These are phyloP conservation scores for Atractosteus spatula DNA, from an alignment of 2,113 vertebrate species.

Conservation along the genomic window DNA sequence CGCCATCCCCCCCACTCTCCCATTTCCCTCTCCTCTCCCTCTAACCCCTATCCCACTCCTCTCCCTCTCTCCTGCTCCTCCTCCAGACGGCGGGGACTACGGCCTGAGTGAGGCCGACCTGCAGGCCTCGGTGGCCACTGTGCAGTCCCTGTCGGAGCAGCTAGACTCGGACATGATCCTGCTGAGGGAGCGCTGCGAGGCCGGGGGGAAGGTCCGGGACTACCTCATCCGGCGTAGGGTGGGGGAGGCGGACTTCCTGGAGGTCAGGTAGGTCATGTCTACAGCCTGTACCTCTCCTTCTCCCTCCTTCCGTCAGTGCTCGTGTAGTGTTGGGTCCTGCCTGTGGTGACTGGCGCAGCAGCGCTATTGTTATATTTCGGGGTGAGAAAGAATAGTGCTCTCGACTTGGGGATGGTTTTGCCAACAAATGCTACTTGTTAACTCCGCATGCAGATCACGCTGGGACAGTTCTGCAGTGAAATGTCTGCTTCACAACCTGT, in stretches of 20 bases:
- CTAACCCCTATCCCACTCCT: neutral
- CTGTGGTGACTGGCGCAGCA: no score
- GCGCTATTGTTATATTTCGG: no score
- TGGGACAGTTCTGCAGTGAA: no score
- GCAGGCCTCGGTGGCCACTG: constrained; percentile 90
- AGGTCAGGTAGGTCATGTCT: constrained; percentile 84
- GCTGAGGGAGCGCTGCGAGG: constrained; percentile 84
- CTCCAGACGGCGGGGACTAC: constrained; percentile 88
- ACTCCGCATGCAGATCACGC: no score
- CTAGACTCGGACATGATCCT: constrained; percentile 88
- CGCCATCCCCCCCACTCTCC: neutral
- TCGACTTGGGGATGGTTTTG: no score
- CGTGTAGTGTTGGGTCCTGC: no score
- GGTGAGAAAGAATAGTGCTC: no score
- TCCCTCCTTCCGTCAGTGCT: no score
- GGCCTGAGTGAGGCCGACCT: constrained; percentile 90
- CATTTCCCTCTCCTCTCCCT: neutral
- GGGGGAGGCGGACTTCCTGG: constrained; percentile 96
- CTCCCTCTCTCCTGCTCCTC: neutral
- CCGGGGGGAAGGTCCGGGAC: constrained; percentile 85
- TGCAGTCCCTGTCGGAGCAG: constrained; percentile 92
- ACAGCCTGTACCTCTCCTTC: no score
- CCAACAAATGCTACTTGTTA: no score
- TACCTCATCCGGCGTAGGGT: constrained; percentile 91
- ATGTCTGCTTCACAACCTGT: no score